Evolutionary conservation across 1,140 invertebrate genomes (phyloP), one percentile per base, ranked within the genome.

Genomic region (Euwallacea similis): DNA sequence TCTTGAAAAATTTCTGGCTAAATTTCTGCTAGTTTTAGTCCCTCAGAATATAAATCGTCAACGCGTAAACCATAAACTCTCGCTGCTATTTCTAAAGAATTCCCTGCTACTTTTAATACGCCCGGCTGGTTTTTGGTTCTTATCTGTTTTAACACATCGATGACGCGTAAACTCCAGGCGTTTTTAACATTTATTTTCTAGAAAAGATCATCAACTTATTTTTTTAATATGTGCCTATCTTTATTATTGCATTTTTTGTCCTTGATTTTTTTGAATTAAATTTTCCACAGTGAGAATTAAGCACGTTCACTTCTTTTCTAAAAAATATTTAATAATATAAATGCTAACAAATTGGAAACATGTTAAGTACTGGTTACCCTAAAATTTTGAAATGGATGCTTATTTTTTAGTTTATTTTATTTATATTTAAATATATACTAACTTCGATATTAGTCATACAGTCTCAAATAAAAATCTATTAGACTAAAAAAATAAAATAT

Each of bases 111-210:
- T 86, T 93, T 85, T 15, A 89, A 86, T 80, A 91, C 90, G 58
- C 88, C 87, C 62, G 88, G 87, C 54, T 87, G 86, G 53, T 67
- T 46, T 66, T 71, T 74, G 13, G 58, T 67, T 3, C 71, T 66
- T 8, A 77, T 66, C 16, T 89, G 87, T 6, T 88, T 84, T 87
- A 95, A 90, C 75, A 90, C 91, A 78, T 94, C 93, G 76, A 94
- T 94, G 44, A 94, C 85, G 77, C 93, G 88, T 1, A 95, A 82
- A 73, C 88, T 89, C 84, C 94, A 95, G 0, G 91, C 93, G 87
- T 94, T 95, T 79, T 93, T 93, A 15, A 86, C 84, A 76, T 87
- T 94, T 71, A 95, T 94, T 90, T 94, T 93, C 87, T 89, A 78
- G 74, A 74, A 75, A 42, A 72, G 16, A 54, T 46, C 33, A 41